Percentiles rank a stretch among this genome's conserved stretches.
Conservation (phyloP, 2,113 vertebrate genomes). For the Otocyon megalotis region DNA sequence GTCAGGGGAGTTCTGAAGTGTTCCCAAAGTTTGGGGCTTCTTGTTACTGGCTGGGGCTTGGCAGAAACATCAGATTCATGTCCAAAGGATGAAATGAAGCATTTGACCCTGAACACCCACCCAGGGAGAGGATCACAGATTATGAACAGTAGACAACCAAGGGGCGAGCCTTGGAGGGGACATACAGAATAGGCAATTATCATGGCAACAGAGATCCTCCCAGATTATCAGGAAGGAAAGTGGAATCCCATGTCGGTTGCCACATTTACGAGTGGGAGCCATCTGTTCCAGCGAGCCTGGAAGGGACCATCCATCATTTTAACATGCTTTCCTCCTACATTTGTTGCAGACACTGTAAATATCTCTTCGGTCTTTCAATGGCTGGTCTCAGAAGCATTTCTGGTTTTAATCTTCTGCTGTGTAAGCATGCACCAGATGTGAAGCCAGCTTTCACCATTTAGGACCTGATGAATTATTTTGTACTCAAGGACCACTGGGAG, state of each 20-base stretch:
- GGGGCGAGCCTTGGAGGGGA: background rate
- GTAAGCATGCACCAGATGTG: conserved; percentile 28
- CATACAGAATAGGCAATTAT: background rate
- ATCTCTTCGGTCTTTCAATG: background rate
- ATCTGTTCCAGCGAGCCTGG: conserved; percentile 6
- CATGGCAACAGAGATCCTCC: background rate
- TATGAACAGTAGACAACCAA: conserved; percentile 5
- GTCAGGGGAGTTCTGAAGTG: background rate
- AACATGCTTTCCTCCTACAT: background rate
- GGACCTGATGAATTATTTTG: conserved; percentile 44
- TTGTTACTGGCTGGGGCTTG: background rate
- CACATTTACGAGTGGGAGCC: background rate
- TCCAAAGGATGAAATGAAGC: background rate
- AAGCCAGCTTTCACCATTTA: conserved; percentile 11
- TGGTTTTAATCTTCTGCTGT: conserved; percentile 5
- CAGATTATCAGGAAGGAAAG: background rate
- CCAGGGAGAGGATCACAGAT: background rate
- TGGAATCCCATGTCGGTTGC: accelerated
- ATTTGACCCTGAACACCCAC: background rate
- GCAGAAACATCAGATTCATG: conserved; percentile 47
- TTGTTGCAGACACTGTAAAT: conserved; percentile 11
- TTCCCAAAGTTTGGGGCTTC: background rate
- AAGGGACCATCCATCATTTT: background rate
- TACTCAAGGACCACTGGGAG: background rate
- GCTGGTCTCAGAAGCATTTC: background rate